These are phyloP conservation scores for Pseudomugil gertrudae DNA, from an alignment of 2,797 vertebrate genomes.

Conservation along the genomic window DNA sequence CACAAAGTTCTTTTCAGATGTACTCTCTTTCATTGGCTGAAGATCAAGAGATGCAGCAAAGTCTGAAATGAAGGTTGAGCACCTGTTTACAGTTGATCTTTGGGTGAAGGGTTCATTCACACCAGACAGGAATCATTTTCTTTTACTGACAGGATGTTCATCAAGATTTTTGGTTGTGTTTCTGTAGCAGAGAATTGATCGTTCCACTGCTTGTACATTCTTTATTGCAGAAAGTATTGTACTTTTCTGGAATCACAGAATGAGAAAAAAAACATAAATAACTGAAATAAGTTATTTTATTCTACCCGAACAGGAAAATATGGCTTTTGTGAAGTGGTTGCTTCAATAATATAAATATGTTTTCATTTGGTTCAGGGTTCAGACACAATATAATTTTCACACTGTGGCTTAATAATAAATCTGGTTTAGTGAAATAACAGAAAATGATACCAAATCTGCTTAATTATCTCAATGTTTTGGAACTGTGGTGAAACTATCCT, in stretches of 20 bases:
- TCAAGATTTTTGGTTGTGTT: constrained; percentile 40
- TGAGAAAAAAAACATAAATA: constrained; percentile 3
- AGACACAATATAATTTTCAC: too few relatives aligned
- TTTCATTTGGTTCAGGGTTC: not conserved
- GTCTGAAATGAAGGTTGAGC: constrained; percentile 32
- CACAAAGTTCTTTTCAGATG: constrained; percentile 30
- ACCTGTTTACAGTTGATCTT: constrained; percentile 55
- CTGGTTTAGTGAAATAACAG: too few relatives aligned
- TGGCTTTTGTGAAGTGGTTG: not conserved
- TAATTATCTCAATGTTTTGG: too few relatives aligned
- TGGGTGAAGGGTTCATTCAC: constrained; percentile 22
- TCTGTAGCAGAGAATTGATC: constrained; percentile 36
- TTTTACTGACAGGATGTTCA: constrained; percentile 45
- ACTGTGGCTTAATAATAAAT: too few relatives aligned
- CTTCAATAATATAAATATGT: too few relatives aligned
- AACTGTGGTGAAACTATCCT: too few relatives aligned
- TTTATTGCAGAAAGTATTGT: constrained; percentile 4
- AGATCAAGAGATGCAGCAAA: constrained; percentile 42
- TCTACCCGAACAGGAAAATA: constrained; percentile 6
- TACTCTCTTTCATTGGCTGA: constrained; percentile 20
- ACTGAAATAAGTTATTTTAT: not conserved
- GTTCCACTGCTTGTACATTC: constrained; percentile 9
- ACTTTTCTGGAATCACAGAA: constrained; percentile 7
- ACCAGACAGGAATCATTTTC: constrained; percentile 49
- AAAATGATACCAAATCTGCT: too few relatives aligned